Evolutionary conservation across 2,113 vertebrate species (phyloP).

Genomic region (Polyodon spathula): DNA sequence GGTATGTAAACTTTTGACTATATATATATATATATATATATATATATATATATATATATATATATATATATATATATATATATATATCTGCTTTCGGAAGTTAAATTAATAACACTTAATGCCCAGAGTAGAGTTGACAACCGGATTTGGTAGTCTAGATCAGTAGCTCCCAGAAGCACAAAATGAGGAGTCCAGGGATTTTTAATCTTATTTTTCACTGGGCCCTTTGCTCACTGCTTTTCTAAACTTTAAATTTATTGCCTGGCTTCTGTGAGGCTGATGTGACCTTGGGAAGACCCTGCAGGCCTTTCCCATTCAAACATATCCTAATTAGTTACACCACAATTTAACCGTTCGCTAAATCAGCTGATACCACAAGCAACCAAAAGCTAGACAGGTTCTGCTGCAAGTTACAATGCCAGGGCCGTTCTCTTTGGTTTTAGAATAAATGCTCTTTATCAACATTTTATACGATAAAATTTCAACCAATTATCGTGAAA

Average conservation of each 20-base stretch:
- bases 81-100: too few species aligned
- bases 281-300: constrained; percentile 45
- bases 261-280: constrained; percentile 25
- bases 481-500: too few species aligned
- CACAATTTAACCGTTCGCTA: too few species aligned
- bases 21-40: too few species aligned
- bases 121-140: constrained; percentile 35
- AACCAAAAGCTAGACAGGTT: constrained; percentile 42
- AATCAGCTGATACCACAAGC: constrained; percentile 47
- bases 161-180: constrained; percentile 5
- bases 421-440: constrained; percentile 28
- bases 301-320: constrained; percentile 41
- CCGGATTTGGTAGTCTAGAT: constrained; percentile 16
- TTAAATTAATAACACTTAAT: constrained; percentile 41
- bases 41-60: too few species aligned
- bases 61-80: too few species aligned
- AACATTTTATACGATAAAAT: too few species aligned
- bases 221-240: constrained; percentile 12
- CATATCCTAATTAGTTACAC: constrained; percentile 52
- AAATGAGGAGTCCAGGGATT: constrained; percentile 27
- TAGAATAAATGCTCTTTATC: constrained; percentile 36
- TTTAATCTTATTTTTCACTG: constrained; percentile 21
- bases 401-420: constrained; percentile 44
- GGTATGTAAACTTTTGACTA: too few species aligned
- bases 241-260: constrained; percentile 34